These are phyloP conservation scores for Chaenogobius annularis DNA, from an alignment of 2,113 vertebrate species.

Conservation along the genomic window DNA sequence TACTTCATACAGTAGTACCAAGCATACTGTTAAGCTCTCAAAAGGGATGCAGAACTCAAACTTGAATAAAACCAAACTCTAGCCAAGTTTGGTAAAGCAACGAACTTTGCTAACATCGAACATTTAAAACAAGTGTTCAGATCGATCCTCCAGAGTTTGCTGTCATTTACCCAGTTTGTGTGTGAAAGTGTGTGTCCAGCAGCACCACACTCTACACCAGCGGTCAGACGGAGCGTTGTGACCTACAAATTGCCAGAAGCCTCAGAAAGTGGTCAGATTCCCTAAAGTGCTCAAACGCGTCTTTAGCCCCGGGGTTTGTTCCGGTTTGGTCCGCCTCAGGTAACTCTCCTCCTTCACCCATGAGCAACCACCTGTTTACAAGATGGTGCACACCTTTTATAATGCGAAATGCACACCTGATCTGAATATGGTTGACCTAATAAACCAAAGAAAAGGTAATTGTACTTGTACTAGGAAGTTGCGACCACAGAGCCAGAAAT, in stretches of 20 bases:
- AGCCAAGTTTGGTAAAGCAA: neutral
- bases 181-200: slow-evolving; percentile 18
- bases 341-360: neutral
- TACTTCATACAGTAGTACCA: neutral
- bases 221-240: slow-evolving; percentile 67
- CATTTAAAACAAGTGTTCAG: neutral
- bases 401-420: neutral
- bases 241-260: slow-evolving; percentile 72
- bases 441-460: neutral
- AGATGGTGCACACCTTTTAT: too few relatives aligned
- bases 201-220: slow-evolving; percentile 64
- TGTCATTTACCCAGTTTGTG: neutral
- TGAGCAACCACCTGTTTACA: neutral
- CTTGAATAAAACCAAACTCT: neutral
- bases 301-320: slow-evolving; percentile 13
- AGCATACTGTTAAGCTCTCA: too few relatives aligned
- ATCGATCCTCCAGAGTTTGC: neutral
- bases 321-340: neutral
- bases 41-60: too few relatives aligned
- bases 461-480: neutral
- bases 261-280: slow-evolving; percentile 70
- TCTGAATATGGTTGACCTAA: neutral
- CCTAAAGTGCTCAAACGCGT: slow-evolving; percentile 47
- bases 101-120: too few relatives aligned
- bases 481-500: too few relatives aligned